A percentile compares a stretch with the other conserved stretches of the same genome.
Evolutionary conservation across 2,113 vertebrate species (phyloP).

Genomic region (Dicerorhinus sumatrensis): DNA sequence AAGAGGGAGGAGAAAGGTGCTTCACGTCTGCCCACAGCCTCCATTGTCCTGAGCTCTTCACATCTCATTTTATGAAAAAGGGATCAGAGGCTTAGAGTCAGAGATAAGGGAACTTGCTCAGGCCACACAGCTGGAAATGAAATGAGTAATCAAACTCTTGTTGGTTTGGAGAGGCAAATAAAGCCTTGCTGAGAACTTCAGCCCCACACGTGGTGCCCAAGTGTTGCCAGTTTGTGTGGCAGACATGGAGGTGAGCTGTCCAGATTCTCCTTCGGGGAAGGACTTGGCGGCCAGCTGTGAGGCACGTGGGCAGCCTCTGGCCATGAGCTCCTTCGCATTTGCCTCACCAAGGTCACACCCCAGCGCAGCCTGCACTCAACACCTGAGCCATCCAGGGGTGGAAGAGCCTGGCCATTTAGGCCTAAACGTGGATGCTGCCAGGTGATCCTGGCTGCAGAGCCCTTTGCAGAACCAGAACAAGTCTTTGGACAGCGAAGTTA

Average conservation of each 20-base stretch:
- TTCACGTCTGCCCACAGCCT: neutral
- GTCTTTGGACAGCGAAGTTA: neutral
- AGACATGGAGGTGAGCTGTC: neutral
- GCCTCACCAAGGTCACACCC: rapidly evolving
- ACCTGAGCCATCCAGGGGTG: neutral
- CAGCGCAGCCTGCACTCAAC: rapidly evolving
- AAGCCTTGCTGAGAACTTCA: neutral
- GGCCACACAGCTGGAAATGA: neutral
- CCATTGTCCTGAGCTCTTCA: neutral
- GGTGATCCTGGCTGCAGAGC: neutral
- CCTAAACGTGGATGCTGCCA: neutral
- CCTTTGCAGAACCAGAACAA: neutral
- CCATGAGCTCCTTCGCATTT: neutral
- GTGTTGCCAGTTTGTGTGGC: neutral
- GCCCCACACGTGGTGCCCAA: no score
- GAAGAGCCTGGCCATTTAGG: neutral
- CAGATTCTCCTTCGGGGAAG: no score
- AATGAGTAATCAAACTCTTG: neutral
- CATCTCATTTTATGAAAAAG: neutral
- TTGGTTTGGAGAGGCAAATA: neutral
- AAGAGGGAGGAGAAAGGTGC: neutral
- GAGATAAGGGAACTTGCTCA: neutral
- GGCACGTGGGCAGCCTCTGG: rapidly evolving
- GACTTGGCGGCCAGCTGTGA: neutral
- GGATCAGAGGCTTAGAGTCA: neutral